These are phyloP conservation scores for Busseola fusca DNA, from an alignment of 2,888 invertebrate genomes.

Conservation along the genomic window DNA sequence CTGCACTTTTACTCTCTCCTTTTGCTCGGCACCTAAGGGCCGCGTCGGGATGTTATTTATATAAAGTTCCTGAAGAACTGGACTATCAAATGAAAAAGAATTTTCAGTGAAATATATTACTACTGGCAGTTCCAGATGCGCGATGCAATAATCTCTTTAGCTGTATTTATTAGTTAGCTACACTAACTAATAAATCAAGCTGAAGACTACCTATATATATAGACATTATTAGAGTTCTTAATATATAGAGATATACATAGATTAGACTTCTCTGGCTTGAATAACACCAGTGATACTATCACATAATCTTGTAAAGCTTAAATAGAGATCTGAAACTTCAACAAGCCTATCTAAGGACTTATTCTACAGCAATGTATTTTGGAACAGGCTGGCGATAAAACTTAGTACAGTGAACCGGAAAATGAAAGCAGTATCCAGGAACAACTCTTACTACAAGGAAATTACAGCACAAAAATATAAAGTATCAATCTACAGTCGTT, in stretches of 20 bases:
- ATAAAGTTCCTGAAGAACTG: not conserved
- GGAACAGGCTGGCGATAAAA: not conserved
- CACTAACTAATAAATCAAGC: too few relatives aligned
- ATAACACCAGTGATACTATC: not conserved
- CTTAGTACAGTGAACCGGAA: slow-evolving; percentile 15
- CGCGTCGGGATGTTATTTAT: not conserved
- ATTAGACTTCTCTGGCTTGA: not conserved
- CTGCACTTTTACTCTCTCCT: not conserved
- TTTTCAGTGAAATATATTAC: too few relatives aligned
- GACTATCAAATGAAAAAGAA: not conserved
- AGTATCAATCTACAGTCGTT: slow-evolving; percentile 23
- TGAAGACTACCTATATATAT: too few relatives aligned
- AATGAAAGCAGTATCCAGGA: slow-evolving; percentile 31
- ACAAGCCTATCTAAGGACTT: not conserved
- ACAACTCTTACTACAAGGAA: slow-evolving; percentile 20
- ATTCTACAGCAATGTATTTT: not conserved
- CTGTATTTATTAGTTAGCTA: not conserved
- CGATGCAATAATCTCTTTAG: not conserved
- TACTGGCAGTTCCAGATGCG: too few relatives aligned
- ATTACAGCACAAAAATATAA: slow-evolving; percentile 29
- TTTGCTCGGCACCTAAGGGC: not conserved
- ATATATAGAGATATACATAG: too few relatives aligned
- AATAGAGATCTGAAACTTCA: not conserved
- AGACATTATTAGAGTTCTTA: too few relatives aligned
- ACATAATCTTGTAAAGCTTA: not conserved